phyloP scores from a whole-genome alignment of 2,888 invertebrate genomes.

The Scrobipalpa atriplicella region DNA sequence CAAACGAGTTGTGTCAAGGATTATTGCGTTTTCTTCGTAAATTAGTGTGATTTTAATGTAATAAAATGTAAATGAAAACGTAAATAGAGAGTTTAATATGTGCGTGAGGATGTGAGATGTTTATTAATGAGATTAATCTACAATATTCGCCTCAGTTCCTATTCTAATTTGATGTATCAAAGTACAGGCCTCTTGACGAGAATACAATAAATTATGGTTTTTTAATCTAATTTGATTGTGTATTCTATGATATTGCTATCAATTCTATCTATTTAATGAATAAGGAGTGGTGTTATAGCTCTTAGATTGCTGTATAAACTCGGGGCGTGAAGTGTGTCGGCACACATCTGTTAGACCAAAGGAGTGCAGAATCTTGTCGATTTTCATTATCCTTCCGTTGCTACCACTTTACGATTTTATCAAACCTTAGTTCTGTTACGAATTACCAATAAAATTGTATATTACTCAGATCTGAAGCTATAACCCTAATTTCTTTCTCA shows the following conservation, averaged over 20 bases:
- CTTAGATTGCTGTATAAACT: slow-evolving; percentile 39
- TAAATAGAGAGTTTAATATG: slow-evolving; percentile 43
- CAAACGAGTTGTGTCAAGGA: slow-evolving; percentile 76
- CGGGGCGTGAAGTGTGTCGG: slow-evolving; percentile 45
- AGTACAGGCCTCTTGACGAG: slow-evolving; percentile 60
- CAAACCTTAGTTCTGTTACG: background rate
- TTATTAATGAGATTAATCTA: slow-evolving; percentile 29
- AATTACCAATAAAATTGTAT: background rate
- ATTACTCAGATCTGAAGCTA: background rate
- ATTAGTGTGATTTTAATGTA: slow-evolving; percentile 52
- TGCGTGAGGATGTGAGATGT: slow-evolving; percentile 40
- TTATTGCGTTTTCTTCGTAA: slow-evolving; percentile 68
- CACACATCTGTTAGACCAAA: slow-evolving; percentile 65
- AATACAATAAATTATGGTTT: slow-evolving; percentile 65
- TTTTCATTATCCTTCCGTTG: slow-evolving; percentile 50
- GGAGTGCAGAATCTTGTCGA: slow-evolving; percentile 49
- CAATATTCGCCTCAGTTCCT: slow-evolving; percentile 37
- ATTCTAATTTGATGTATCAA: slow-evolving; percentile 70
- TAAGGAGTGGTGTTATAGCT: slow-evolving; percentile 33
- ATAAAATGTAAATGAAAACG: slow-evolving; percentile 58
- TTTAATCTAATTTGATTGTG: slow-evolving; percentile 50
- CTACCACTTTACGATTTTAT: background rate
- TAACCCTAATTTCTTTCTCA: background rate
- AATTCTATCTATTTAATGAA: slow-evolving; percentile 40
- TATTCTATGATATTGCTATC: slow-evolving; percentile 43